phyloP scores from a whole-genome alignment of 2,888 invertebrate genomes.

The Aspidiotus rigidus region DNA sequence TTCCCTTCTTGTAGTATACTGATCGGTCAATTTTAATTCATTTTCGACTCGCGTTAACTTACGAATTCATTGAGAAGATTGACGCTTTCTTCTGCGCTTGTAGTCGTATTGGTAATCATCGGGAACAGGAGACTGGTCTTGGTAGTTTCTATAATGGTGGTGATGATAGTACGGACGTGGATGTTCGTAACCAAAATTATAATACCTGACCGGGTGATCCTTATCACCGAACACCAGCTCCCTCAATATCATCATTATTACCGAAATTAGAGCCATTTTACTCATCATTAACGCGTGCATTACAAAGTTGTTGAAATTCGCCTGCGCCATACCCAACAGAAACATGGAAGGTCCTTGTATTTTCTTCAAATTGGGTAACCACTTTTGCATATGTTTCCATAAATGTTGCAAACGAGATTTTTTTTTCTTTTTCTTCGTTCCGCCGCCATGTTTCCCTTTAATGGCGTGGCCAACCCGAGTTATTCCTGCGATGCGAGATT shows the following conservation, averaged over 20 bases:
- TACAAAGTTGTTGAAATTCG: slow-evolving; percentile 29
- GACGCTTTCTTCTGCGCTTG: slow-evolving; percentile 18
- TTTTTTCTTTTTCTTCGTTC: slow-evolving; percentile 3
- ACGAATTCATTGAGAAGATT: background rate
- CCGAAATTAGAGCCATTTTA: slow-evolving; percentile 27
- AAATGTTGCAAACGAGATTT: background rate
- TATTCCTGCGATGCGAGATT: background rate
- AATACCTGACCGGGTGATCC: slow-evolving; percentile 27
- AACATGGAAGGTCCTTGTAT: slow-evolving; percentile 25
- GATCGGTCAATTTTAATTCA: too few relatives aligned
- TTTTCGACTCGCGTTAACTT: background rate
- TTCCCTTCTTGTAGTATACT: too few relatives aligned
- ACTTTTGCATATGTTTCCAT: slow-evolving; percentile 19
- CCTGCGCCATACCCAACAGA: slow-evolving; percentile 32
- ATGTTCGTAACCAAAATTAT: slow-evolving; percentile 31
- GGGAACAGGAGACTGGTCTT: background rate
- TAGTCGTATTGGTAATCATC: slow-evolving; percentile 15
- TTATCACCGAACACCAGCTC: slow-evolving; percentile 32
- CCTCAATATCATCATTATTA: slow-evolving; percentile 29
- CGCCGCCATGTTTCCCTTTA: slow-evolving; percentile 1
- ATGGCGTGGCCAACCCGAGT: background rate
- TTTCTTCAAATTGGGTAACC: slow-evolving; percentile 15
- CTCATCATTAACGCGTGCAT: slow-evolving; percentile 33
- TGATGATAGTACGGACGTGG: slow-evolving; percentile 1
- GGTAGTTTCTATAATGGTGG: too few relatives aligned